A percentile compares a stretch with the other conserved stretches of the same genome.
These are phyloP conservation scores for Tetramorium parvispinum DNA, from an alignment of 1,140 invertebrate species.

Conservation along the genomic window DNA sequence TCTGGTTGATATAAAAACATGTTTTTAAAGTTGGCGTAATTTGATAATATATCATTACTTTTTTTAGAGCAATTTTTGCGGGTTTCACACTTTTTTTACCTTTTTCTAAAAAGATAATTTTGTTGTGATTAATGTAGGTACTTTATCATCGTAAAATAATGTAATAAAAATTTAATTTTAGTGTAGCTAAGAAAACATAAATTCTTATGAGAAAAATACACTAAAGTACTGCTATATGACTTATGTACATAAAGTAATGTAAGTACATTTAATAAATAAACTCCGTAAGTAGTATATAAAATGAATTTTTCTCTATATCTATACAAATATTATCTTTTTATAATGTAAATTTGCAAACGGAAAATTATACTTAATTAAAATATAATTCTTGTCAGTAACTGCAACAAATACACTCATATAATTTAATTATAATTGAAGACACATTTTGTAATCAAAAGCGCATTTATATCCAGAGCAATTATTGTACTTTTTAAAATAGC, in stretches of 20 bases:
- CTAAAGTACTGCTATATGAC: background rate
- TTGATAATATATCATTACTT: no score
- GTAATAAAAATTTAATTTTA: slow-evolving; percentile 1
- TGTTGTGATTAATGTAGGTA: no score
- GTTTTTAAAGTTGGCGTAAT: no score
- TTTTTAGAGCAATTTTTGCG: no score
- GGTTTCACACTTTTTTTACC: no score
- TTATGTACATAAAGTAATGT: slow-evolving; percentile 20
- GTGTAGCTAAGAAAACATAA: background rate
- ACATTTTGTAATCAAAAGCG: background rate
- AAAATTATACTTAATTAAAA: background rate
- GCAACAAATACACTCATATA: background rate
- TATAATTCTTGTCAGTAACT: background rate
- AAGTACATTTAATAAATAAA: slow-evolving; percentile 33
- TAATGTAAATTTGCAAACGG: background rate
- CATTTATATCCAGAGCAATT: no score
- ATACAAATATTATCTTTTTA: background rate
- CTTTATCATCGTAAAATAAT: background rate
- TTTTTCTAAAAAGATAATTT: no score
- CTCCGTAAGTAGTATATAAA: background rate
- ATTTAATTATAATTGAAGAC: background rate
- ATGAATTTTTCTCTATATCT: background rate
- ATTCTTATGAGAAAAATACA: background rate
- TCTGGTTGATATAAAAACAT: no score
- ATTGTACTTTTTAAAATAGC: background rate